Base-by-base conservation (phyloP, 2,888 invertebrate species). In the Hypomecis atomaria region DNA sequence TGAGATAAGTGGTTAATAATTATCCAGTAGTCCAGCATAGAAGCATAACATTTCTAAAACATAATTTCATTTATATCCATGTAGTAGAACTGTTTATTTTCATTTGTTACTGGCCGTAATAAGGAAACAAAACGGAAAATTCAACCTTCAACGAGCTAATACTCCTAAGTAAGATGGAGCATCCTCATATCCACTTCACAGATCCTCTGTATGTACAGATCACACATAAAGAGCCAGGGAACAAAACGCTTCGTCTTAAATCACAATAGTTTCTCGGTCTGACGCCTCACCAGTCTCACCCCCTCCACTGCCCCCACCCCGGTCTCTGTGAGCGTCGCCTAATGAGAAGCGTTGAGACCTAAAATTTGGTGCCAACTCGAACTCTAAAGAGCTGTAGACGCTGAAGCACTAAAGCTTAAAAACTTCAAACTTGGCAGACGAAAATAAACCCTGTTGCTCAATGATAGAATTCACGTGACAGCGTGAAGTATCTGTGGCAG, bases 331-430 rank as follows among this genome's bases (percentile, higher is more conserved):
- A 86, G 77, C 84, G 81, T 77, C 80, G 82, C 80, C 87, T 91
- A 91, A 91, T 90, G 90, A 90, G 90, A 89, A 89, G 84, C 89
- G 88, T 87, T 84, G 87, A 83, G 84, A 89, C 83, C 89, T 89
- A 87, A 91, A 91, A 91, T 91, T 90, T 86, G 87, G 90, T 88
- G 88, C 90, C 90, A 90, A 89, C 89, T 91, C 90, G 85, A 90
- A 90, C 88, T 87, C 83, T 84, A 78, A 83, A 90, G 87, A 85
- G 83, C 84, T 81, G 84, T 87, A 81, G 79, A 85, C 74, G 68
- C 74, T 76, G 71, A 73, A 84, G 82, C 63, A 70, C 58, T 58
- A 64, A 62, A 66, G 70, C 50, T 59, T 59, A 62, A 65, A 57
- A 60, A 43, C 42, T 59, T 67, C 72, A 70, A 62, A 56, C 10